Evolutionary conservation across 2,797 vertebrate species (phyloP), one percentile per base, ranked within the genome.

Genomic region (Syndactyla subalaris): DNA sequence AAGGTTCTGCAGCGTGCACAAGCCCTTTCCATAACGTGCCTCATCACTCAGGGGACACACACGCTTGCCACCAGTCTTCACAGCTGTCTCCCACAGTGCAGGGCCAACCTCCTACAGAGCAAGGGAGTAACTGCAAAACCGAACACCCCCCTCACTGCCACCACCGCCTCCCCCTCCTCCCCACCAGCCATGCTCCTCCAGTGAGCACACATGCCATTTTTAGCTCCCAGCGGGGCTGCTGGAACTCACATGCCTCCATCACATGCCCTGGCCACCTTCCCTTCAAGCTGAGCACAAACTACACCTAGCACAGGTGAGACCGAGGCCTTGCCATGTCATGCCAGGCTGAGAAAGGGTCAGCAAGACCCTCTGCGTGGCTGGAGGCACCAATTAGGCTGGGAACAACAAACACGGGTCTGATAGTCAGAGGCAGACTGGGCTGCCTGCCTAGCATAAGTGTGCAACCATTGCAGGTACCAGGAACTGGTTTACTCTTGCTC

Each of bases 171-270:
- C 86, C 88, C 66, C 91, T 72, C 89, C 57, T 84, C 87, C 79
- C 85, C 0, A 5, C 89, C 92, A 85, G 90, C 93, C 94, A 12
- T 92, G 95, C 95, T 95, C 95, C 94, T 96, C 91, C 73, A 88
- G 85, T 96, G 96, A 96, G 96, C 92, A 82, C 95, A 96, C 88
- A 91, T 73, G 90, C 96, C 95, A 94, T 96, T 96, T 97, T 90
- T 96, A 96, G 95, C 84, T 96, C 91, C 93, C 90, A 93, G 93
- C 84, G 54, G 67, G 68, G 66, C 88, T 79, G 80, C 66, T 74
- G 91, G 88, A 55, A 26, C 84, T 94, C 96, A 97, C 93, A 96
- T 95, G 95, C 86, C 81, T 96, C 90, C 95, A 92, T 96, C 95
- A 96, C 95, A 94, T 93, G 92, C 57, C 68, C 88, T 76, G 89